Conservation (phyloP, 2,888 invertebrate species). For the Hirtodrosophila alboralis region DNA sequence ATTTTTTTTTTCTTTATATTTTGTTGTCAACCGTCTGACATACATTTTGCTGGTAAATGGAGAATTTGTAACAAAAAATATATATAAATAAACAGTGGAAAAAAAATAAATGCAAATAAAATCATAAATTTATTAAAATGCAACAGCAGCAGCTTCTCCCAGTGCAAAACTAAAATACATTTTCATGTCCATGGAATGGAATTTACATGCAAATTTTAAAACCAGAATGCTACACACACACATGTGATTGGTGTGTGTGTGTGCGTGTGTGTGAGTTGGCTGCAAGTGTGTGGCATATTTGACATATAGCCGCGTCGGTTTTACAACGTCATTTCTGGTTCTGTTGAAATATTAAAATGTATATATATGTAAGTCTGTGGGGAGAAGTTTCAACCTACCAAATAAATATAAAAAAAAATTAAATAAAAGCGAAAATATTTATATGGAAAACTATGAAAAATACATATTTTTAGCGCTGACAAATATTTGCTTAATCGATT, state of each 20-base stretch:
- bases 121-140: slow-evolving; percentile 77
- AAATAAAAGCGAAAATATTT: slow-evolving; percentile 19
- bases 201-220: slow-evolving; percentile 77
- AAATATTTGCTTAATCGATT: slow-evolving; percentile 79
- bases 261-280: slow-evolving; percentile 21
- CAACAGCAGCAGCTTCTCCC: slow-evolving; percentile 55
- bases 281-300: slow-evolving; percentile 60
- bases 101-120: slow-evolving; percentile 74
- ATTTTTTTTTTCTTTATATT: too few relatives aligned
- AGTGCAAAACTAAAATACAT: slow-evolving; percentile 65
- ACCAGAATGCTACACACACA: slow-evolving; percentile 36
- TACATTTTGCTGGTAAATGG: slow-evolving; percentile 41
- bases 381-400: slow-evolving; percentile 16
- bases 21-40: slow-evolving; percentile 70
- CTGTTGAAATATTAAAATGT: slow-evolving; percentile 77
- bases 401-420: neutral
- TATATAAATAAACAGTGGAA: slow-evolving; percentile 13
- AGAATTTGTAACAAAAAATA: slow-evolving; percentile 4
- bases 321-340: slow-evolving; percentile 80
- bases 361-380: slow-evolving; percentile 57
- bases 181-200: slow-evolving; percentile 73
- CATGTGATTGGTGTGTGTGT: slow-evolving; percentile 2
- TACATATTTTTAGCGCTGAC: slow-evolving; percentile 70
- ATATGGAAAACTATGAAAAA: slow-evolving; percentile 54
- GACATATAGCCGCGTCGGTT: slow-evolving; percentile 79